A percentile compares a stretch with the other conserved stretches of the same genome.
These are phyloP conservation scores for Trogon melanurus DNA, from an alignment of 2,113 vertebrate genomes.

Conservation along the genomic window DNA sequence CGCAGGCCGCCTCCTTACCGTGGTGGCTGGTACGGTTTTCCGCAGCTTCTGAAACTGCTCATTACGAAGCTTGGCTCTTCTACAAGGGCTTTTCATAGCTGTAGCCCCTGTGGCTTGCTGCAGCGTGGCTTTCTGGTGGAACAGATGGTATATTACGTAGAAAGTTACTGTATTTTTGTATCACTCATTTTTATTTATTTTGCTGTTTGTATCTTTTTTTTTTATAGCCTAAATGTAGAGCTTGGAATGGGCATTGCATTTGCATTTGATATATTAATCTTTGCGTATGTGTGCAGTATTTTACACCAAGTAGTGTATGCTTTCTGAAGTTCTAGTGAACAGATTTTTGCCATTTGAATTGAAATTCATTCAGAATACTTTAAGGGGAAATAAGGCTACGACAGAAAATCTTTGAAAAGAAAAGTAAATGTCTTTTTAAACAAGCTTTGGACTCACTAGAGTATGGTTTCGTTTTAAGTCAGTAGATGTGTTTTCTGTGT, in stretches of 20 bases:
- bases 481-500: slow-evolving; percentile 17
- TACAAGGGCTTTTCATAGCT: slow-evolving; percentile 45
- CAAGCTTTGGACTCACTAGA: background rate
- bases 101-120: slow-evolving; percentile 52
- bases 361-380: background rate
- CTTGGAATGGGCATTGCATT: background rate
- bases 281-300: background rate
- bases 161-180: slow-evolving; percentile 51
- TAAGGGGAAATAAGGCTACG: background rate
- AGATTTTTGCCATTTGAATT: background rate
- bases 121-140: slow-evolving; percentile 37
- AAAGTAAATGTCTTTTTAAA: background rate
- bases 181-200: slow-evolving; percentile 10
- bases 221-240: background rate
- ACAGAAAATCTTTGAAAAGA: background rate
- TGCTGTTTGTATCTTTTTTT: background rate
- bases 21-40: background rate
- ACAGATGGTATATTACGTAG: slow-evolving; percentile 64
- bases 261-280: background rate
- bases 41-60: slow-evolving; percentile 16
- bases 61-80: slow-evolving; percentile 13
- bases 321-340: background rate
- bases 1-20: background rate
- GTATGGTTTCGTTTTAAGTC: background rate
- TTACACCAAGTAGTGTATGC: background rate